Conservation (phyloP, 92 coral and sea anemone species). For the Epizoanthus rinbou region DNA sequence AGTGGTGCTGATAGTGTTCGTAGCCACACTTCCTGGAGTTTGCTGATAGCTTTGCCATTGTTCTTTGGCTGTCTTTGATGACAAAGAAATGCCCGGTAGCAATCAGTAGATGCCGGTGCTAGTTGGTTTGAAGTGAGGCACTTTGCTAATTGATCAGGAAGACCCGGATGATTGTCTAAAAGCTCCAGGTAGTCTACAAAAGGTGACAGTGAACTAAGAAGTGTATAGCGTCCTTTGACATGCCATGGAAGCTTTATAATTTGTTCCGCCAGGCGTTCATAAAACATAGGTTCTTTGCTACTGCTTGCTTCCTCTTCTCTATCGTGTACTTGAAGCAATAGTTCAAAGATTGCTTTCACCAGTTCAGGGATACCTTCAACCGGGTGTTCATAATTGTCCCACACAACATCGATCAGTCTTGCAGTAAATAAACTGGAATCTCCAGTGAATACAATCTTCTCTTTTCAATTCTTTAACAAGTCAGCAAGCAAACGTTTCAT, state of each 20-base stretch:
- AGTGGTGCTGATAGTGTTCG: slow-evolving; percentile 1
- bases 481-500: slow-evolving; percentile 12
- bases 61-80: not conserved
- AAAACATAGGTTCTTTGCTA: slow-evolving; percentile 38
- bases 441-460: slow-evolving; percentile 3
- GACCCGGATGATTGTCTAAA: too few species aligned
- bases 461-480: not conserved
- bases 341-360: slow-evolving; percentile 53
- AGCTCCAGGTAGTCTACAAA: slow-evolving; percentile 43
- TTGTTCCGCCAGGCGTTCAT: slow-evolving; percentile 44
- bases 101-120: slow-evolving; percentile 20
- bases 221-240: slow-evolving; percentile 71
- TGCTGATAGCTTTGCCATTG: not conserved
- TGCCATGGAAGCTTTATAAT: slow-evolving; percentile 73
- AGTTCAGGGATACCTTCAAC: slow-evolving; percentile 72
- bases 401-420: slow-evolving; percentile 15
- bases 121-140: slow-evolving; percentile 28
- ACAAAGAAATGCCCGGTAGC: slow-evolving; percentile 3
- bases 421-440: not conserved
- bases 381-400: slow-evolving; percentile 47
- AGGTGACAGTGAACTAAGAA: slow-evolving; percentile 57
- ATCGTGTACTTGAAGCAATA: slow-evolving; percentile 55
- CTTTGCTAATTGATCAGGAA: not conserved
- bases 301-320: slow-evolving; percentile 27
- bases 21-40: slow-evolving; percentile 13